phyloP scores from a whole-genome alignment of 2,797 vertebrate species.

The Calcarius lapponicus region DNA sequence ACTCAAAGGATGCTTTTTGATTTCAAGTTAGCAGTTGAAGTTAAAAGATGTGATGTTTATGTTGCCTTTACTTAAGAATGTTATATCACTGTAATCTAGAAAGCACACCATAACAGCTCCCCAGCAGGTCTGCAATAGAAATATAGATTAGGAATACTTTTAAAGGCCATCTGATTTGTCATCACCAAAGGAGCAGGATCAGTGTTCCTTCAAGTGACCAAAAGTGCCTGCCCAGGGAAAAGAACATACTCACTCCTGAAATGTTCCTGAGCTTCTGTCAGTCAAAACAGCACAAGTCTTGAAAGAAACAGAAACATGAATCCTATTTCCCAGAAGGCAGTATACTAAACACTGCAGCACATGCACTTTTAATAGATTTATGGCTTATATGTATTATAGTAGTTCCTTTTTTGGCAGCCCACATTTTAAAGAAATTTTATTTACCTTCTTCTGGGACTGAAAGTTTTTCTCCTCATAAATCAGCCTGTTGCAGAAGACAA shows the following conservation, averaged over 20 bases:
- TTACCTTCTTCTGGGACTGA: background rate
- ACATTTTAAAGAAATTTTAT: background rate
- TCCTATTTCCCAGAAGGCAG: background rate
- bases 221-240: background rate
- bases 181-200: background rate
- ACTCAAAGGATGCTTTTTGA: background rate
- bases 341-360: background rate
- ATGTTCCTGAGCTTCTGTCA: background rate
- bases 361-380: background rate
- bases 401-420: background rate
- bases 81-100: background rate
- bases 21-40: background rate
- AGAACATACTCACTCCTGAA: background rate
- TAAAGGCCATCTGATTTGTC: background rate
- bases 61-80: background rate
- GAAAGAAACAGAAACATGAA: conserved; percentile 12
- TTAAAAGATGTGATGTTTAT: background rate
- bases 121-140: background rate
- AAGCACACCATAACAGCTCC: background rate
- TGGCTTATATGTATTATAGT: background rate
- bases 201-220: background rate
- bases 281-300: background rate
- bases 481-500: background rate
- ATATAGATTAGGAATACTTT: background rate
- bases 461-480: background rate